Conservation (phyloP, 2,113 vertebrate species). For the Dascyllus trimaculatus region DNA sequence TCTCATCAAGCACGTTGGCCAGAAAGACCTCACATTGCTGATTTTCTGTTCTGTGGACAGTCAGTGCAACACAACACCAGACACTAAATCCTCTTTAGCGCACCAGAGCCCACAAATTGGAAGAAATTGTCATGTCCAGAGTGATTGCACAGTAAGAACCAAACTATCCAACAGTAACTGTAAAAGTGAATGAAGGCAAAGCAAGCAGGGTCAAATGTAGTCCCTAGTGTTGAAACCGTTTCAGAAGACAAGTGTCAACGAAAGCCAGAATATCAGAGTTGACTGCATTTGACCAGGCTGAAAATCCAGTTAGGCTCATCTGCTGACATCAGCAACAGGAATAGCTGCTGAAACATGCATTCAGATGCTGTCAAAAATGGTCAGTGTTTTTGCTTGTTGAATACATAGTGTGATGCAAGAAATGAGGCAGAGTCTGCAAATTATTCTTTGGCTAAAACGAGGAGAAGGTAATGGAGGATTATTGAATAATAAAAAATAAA, state of each 20-base stretch:
- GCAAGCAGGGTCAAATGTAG: constrained; percentile 12
- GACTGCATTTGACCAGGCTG: constrained; percentile 22
- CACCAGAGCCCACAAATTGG: not conserved
- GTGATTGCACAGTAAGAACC: not conserved
- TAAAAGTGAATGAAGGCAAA: constrained; percentile 17
- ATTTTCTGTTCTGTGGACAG: constrained; percentile 3
- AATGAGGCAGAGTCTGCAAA: not conserved
- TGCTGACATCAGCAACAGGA: constrained; percentile 45
- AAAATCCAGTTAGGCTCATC: constrained; percentile 36
- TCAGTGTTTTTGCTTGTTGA: constrained; percentile 15
- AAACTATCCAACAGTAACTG: constrained; percentile 1
- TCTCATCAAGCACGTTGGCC: not conserved
- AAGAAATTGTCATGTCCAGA: not conserved
- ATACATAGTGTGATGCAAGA: not conserved
- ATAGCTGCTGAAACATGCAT: constrained; percentile 32
- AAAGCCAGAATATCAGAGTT: constrained; percentile 5
- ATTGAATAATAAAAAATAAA: not conserved
- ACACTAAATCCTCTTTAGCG: not conserved
- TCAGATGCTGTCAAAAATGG: constrained; percentile 32
- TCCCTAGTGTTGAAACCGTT: constrained; percentile 3
- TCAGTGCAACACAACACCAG: not conserved
- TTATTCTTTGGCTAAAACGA: not conserved
- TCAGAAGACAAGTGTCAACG: constrained; percentile 10
- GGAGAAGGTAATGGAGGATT: not conserved
- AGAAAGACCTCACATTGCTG: not conserved